These are phyloP conservation scores for Porites lutea DNA, from an alignment of 64 coral and sea anemone species.

Conservation along the genomic window DNA sequence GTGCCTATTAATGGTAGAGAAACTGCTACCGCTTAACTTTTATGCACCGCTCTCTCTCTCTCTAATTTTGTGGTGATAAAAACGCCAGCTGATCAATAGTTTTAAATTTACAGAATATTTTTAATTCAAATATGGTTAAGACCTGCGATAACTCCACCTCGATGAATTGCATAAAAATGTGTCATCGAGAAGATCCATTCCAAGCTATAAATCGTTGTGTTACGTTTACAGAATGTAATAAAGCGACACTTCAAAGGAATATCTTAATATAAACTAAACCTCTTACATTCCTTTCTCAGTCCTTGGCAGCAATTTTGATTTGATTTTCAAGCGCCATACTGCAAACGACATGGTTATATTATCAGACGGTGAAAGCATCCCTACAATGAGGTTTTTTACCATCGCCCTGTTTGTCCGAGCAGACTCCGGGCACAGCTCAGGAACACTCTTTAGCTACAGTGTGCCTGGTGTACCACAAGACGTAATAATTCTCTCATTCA, in stretches of 20 bases:
- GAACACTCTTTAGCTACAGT: slow-evolving; percentile 60
- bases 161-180: no score
- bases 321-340: neutral
- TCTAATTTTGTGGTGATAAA: no score
- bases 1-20: no score
- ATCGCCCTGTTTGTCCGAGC: slow-evolving; percentile 58
- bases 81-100: no score
- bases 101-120: no score
- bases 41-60: no score
- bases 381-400: slow-evolving; percentile 22
- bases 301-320: slow-evolving; percentile 24
- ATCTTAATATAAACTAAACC: neutral
- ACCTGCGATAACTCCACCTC: no score
- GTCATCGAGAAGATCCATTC: no score
- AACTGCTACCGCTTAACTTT: no score
- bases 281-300: neutral
- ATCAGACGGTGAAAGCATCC: slow-evolving; percentile 31
- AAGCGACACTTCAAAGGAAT: neutral
- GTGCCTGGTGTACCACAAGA: slow-evolving; percentile 21
- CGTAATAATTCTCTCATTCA: slow-evolving; percentile 55
- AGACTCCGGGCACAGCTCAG: slow-evolving; percentile 12
- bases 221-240: no score
- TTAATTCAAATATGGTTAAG: no score
- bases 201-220: no score
- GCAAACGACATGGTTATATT: slow-evolving; percentile 7